A percentile compares a stretch with the other conserved stretches of the same genome.
Evolutionary conservation across 2,797 vertebrate genomes (phyloP).

Genomic region (Nyctalus aviator): DNA sequence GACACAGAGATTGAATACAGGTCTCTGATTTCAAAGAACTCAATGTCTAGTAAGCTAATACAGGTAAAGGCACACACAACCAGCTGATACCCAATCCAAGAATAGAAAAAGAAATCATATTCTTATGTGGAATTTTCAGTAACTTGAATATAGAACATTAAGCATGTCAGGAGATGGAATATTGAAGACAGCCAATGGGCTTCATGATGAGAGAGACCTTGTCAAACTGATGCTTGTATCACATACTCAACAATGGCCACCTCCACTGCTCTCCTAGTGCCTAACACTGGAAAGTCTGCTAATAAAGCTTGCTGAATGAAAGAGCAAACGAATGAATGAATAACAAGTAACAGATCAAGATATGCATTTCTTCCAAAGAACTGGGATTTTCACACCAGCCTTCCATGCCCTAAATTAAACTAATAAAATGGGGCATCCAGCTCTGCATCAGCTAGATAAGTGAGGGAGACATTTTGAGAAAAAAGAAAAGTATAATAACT

Average conservation of each 20-base stretch:
- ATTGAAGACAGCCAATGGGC: background rate
- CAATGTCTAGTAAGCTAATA: background rate
- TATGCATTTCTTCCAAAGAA: background rate
- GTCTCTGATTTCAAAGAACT: constrained; percentile 31
- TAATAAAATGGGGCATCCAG: background rate
- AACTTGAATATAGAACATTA: constrained; percentile 7
- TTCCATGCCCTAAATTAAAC: constrained; percentile 36
- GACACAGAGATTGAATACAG: constrained; percentile 14
- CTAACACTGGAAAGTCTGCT: background rate
- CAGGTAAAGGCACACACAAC: background rate
- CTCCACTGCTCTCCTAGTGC: background rate
- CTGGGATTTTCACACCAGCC: background rate
- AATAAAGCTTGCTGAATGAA: background rate
- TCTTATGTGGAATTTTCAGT: background rate
- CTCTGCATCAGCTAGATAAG: background rate
- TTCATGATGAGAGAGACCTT: background rate
- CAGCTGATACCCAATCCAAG: background rate
- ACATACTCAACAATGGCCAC: background rate
- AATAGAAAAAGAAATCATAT: background rate
- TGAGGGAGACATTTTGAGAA: constrained; percentile 13
- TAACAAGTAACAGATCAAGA: constrained; percentile 40
- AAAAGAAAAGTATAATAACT: background rate
- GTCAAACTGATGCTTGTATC: background rate
- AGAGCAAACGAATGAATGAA: background rate
- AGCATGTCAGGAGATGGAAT: background rate